Evolutionary conservation across 2,797 vertebrate species (phyloP).

Genomic region (Novumbra hubbsi): DNA sequence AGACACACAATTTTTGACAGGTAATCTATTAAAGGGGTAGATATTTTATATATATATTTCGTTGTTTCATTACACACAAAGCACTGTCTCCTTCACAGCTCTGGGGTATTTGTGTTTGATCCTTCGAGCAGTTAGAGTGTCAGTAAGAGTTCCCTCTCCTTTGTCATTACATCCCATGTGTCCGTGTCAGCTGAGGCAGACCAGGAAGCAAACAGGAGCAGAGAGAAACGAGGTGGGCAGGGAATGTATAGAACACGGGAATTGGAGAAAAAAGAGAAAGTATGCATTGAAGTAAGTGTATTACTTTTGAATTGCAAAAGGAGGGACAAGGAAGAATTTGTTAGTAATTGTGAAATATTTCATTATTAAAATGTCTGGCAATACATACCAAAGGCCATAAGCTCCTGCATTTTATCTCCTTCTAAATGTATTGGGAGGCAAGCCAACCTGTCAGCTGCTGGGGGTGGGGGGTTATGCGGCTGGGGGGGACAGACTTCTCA

Average conservation of each 20-base stretch:
- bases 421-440: background rate
- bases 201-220: too few relatives aligned
- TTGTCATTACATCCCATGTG: too few relatives aligned
- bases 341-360: background rate
- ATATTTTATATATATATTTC: too few relatives aligned
- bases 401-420: background rate
- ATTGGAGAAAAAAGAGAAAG: background rate
- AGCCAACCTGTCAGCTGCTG: background rate
- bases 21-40: too few relatives aligned
- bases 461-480: background rate
- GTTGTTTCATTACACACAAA: too few relatives aligned
- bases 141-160: too few relatives aligned
- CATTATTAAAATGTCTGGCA: background rate
- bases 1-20: too few relatives aligned
- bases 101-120: too few relatives aligned
- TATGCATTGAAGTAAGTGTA: background rate
- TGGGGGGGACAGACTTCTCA: background rate
- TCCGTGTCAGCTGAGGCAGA: too few relatives aligned
- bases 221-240: slow-evolving; percentile 39
- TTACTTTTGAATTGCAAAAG: background rate
- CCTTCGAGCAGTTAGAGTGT: too few relatives aligned
- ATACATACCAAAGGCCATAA: background rate
- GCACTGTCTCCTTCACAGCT: too few relatives aligned
- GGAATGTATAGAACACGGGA: slow-evolving; percentile 12
- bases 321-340: background rate